Base-by-base conservation (phyloP, 2,888 invertebrate genomes). In the Ferrisia virgata region DNA sequence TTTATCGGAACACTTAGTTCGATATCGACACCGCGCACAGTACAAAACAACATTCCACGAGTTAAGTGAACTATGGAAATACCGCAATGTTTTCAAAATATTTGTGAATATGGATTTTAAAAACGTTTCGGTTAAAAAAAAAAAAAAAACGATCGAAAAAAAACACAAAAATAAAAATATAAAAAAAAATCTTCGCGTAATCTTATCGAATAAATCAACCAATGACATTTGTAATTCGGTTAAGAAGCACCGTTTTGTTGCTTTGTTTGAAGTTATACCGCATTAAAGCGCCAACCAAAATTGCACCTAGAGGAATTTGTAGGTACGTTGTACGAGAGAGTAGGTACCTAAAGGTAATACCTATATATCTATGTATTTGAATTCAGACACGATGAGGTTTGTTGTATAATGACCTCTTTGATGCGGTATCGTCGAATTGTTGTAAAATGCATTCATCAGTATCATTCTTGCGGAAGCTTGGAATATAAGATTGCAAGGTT, bases 51-150 rank as follows among this genome's bases (percentile, higher is more conserved):
- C 43, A 79, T 79, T 79, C 79, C 79, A 18, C 43, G 79, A 79
- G 47, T 79, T 43, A 53, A 79, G 79, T 79, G 79, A 79, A 79
- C 79, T 43, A 79, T 79, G 79, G 47, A 79, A 79, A 79, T 79
- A 76, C 72, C 72, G 72, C 72, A 76, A 76, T 76, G 72, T 76
- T 76, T 76, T 28, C 72, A 76, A 76, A 76, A 76, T 76, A 76
- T 76, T 76, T 36, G 72, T 76, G 72, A 76, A 76, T 76, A 76
- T 76, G 72, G 72, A 76, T 76, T 76, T 76, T n/a, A 76, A 33
- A 72, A 53, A 76, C 36, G 72, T 36, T 36, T 33, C 72, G 36
- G 36, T 36, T 18, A 8, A 25, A n/a, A 11, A 28, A 15, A 31
- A 31, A 69, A 69, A 28, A 64, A 64, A 28, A 4, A 18, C 18